Evolutionary conservation across 2,113 vertebrate species (phyloP).

Genomic region (Neofelis nebulosa): DNA sequence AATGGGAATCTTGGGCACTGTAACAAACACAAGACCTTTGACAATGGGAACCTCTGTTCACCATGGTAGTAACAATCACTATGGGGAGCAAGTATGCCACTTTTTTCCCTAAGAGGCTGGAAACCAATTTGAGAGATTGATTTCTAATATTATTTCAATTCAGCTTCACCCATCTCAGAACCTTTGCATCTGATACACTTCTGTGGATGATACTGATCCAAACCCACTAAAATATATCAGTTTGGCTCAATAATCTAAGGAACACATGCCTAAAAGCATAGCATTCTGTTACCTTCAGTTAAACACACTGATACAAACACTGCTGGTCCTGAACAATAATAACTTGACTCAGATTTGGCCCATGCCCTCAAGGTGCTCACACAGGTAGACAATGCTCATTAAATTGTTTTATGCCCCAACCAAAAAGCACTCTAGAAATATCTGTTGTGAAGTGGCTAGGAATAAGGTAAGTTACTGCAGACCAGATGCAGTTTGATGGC

Average conservation of each 20-base stretch:
- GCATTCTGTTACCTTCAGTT: not conserved
- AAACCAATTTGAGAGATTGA: not conserved
- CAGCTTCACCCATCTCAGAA: not conserved
- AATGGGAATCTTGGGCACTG: not conserved
- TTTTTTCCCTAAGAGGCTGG: not conserved
- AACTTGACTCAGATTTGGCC: not conserved
- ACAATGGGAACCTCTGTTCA: not conserved
- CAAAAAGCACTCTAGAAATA: not conserved
- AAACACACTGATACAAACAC: not conserved
- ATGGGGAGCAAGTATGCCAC: not conserved
- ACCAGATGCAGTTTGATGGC: not conserved
- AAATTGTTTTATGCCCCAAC: not conserved
- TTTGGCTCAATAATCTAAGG: not conserved
- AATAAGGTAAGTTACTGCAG: not conserved
- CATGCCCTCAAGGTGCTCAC: not conserved
- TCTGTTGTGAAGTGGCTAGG: not conserved
- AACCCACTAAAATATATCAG: not conserved
- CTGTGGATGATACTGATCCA: not conserved
- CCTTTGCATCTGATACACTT: not conserved
- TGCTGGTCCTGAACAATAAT: not conserved
- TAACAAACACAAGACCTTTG: not conserved
- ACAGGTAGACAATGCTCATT: not conserved
- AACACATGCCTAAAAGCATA: not conserved
- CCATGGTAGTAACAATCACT: not conserved
- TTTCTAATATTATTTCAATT: not conserved